Base-by-base conservation (phyloP, 2,888 invertebrate species). In the Halictus quadricinctus region DNA sequence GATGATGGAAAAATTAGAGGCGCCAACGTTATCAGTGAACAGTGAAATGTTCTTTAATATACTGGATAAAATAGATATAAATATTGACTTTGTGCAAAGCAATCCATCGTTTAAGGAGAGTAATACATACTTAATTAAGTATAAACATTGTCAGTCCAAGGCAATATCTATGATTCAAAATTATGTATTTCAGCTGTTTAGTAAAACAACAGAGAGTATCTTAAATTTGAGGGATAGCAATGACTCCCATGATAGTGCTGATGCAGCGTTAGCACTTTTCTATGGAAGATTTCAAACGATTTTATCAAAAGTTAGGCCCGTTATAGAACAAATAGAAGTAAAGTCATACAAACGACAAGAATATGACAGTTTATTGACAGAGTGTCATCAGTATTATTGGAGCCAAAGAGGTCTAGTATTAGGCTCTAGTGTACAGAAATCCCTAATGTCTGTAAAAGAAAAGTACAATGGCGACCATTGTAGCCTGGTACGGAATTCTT, bases 241-340 rank as follows among this genome's bases (percentile, higher is more conserved):
- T 6, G 85, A 83, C 43, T 84, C 88, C 0, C 89, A 90, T 29
- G 94, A 94, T 64, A 94, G 92, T 41, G 95, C 96, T 21, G 97
- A 97, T 90, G 96, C 97, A 0, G 97, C 97, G 50, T 97, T 96
- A 95, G 98, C 97, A 73, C 96, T 96, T 58, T 99, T 98, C 93
- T 99, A 99, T 93, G 99, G 99, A 0, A 98, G 98, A 95, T 99
- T 99, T 94, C 98, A 99, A 94, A 97, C 98, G 0, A 97, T 98
- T n/a, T 97, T 99, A 0, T 97, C 97, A 0, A 97, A 98, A 93
- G 96, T 99, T 1, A 97, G 96, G 91, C 96, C 96, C 83, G 96
- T 99, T 13, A 97, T 99, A 70, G 96, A 96, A 85, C 96, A 98
- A 91, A 96, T 99, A 46, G 99, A 99, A 94, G 95, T 96, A 1